Evolutionary conservation across 37 sponge, comb jelly and placozoan genomes (phyloP), one percentile per base, ranked within the genome.

Genomic region (Ephydatia muelleri): DNA sequence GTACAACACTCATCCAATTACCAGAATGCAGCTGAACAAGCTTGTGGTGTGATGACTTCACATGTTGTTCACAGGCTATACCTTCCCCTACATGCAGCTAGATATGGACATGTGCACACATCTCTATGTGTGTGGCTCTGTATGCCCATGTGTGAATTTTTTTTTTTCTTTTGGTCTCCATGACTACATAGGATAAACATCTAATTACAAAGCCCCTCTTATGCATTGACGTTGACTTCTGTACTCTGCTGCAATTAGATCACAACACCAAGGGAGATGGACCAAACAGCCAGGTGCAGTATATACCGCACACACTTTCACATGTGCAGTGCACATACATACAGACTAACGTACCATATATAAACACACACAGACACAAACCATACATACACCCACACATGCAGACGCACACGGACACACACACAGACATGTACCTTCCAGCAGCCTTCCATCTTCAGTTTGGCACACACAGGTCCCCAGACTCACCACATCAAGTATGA

Each of bases 401-500:
- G 16, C 67, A 66, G 16, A 80, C 35, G 70, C 14, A 80, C 67
- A 65, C n/a, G 33, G 21, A 67, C 29, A 65, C 80, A 80, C 29
- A n/a, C 29, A 72, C 25, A 82, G 5, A 27, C 49, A 49, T 75
- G 14, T 28, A 85, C 96, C 92, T 86, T 97, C 98, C 65, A 97
- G 73, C 13, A 95, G 76, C 23, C 68, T 80, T 32, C 96, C 96
- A 32, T 83, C 70, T 37, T 75, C 92, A 80, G 93, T 91, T 28
- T 85, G 84, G 83, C 98, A 97, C 19, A 91, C 82, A 91, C 98
- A 97, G 25, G 34, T 38, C 3, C 66, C 89, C 70, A 84, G 65
- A 66, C 89, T 87, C 21, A 93, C 66, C 35, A 97, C 96, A 87
- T 97, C 98, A 25, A 97, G 35, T 29, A 97, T 76, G 38, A 68